Evolutionary conservation across 2,797 vertebrate species (phyloP).

Genomic region (Bradypus variegatus): DNA sequence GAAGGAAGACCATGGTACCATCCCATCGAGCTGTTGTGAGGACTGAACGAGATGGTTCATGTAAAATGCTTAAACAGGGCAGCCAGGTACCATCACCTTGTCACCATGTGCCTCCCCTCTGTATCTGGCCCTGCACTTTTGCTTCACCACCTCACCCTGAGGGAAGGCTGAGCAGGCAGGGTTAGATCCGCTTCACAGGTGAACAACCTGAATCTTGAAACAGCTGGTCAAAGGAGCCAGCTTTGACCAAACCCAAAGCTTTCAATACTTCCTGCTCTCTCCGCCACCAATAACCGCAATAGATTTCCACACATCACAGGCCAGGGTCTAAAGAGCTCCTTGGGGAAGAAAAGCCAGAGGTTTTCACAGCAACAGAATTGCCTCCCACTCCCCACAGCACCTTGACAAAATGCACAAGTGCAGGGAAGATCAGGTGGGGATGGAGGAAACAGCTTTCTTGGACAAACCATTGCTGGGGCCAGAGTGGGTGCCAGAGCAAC

Average conservation of each 20-base stretch:
- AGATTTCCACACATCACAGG: not conserved
- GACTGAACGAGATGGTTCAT: not conserved
- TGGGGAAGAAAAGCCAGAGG: not conserved
- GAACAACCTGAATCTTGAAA: not conserved
- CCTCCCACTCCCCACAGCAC: not conserved
- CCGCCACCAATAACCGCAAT: not conserved
- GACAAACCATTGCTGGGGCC: not conserved
- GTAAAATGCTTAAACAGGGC: not conserved
- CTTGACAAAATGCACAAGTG: not conserved
- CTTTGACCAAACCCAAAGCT: not conserved
- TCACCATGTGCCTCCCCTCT: accelerated
- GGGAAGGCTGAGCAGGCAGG: not conserved
- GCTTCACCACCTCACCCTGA: not conserved
- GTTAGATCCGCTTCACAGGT: not conserved
- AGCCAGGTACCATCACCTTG: not conserved
- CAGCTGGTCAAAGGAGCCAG: not conserved
- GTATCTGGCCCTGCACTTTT: not conserved
- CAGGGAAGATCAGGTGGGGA: not conserved
- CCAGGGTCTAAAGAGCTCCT: not conserved
- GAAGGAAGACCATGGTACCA: not conserved
- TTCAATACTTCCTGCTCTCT: not conserved
- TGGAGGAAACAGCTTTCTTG: not conserved
- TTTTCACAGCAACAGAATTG: slow-evolving; percentile 9
- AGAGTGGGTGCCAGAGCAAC: not conserved
- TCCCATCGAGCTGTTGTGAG: too few species aligned